Percentiles rank a stretch among this genome's conserved stretches.
These are phyloP conservation scores for Rotaria socialis DNA, from an alignment of 2,888 invertebrate genomes.

Conservation along the genomic window DNA sequence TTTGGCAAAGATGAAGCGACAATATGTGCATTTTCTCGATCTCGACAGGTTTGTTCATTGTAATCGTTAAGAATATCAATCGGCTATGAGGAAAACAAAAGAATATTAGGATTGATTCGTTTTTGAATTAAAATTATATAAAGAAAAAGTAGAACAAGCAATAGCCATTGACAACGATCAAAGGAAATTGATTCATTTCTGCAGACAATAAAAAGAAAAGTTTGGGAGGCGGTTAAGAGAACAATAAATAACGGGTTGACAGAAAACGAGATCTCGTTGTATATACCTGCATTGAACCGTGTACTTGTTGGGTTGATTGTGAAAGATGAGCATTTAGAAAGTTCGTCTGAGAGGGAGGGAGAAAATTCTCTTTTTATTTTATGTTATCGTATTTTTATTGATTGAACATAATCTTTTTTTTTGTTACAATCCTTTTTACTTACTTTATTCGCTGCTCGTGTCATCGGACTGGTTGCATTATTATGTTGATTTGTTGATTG, in stretches of 20 bases:
- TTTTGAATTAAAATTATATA: not conserved
- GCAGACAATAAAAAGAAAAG: not conserved
- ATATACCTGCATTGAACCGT: constrained; percentile 30
- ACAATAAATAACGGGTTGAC: not conserved
- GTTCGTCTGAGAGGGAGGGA: constrained; percentile 10
- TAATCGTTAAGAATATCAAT: not conserved
- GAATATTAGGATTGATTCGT: not conserved
- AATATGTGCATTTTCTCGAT: constrained; percentile 39
- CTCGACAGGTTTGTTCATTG: not conserved
- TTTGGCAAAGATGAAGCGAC: constrained; percentile 40
- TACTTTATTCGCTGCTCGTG: not conserved
- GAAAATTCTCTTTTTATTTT: not conserved
- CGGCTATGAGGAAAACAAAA: not conserved
- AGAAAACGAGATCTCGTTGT: not conserved
- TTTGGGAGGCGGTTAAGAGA: not conserved
- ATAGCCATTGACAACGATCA: not conserved
- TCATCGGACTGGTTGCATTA: not conserved
- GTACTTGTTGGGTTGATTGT: not conserved
- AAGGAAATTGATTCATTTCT: not conserved
- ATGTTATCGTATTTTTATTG: too few relatives aligned
- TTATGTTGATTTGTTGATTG: not conserved
- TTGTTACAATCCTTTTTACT: not conserved
- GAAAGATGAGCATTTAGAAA: constrained; percentile 2
- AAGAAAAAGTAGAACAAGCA: not conserved
- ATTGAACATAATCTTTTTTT: too few relatives aligned